phyloP scores from a whole-genome alignment of 2,113 vertebrate genomes.

The Calonectris borealis region DNA sequence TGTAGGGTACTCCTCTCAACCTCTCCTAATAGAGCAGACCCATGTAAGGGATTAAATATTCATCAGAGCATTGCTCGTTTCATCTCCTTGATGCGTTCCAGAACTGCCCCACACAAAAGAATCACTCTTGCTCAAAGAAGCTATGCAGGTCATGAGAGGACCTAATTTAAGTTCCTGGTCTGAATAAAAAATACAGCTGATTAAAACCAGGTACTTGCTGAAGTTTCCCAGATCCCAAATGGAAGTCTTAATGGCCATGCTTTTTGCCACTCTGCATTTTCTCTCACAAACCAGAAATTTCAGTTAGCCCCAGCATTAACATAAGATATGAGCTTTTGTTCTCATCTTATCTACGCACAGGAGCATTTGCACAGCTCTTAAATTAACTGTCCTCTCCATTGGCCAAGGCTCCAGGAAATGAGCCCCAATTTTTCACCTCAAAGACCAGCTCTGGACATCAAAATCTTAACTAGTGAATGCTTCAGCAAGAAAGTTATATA shows the following conservation, averaged over 20 bases:
- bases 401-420: background rate
- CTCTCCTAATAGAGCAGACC: background rate
- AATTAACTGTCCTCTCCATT: background rate
- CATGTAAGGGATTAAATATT: background rate
- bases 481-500: background rate
- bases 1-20: background rate
- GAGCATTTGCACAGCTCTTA: background rate
- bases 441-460: background rate
- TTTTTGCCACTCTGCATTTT: background rate
- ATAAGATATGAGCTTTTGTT: background rate
- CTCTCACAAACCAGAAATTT: background rate
- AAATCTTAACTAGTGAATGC: background rate
- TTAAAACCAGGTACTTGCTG: background rate
- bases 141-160: background rate
- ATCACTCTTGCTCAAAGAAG: constrained; percentile 9
- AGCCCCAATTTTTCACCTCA: background rate
- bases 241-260: background rate
- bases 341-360: background rate
- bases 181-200: constrained; percentile 25
- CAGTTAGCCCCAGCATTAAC: background rate
- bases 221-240: constrained; percentile 28
- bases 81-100: constrained; percentile 13
- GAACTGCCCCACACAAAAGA: constrained; percentile 13
- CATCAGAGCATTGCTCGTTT: background rate
- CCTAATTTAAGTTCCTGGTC: background rate